These are phyloP conservation scores for Malacosoma neustria DNA, from an alignment of 2,888 invertebrate genomes.

Conservation along the genomic window DNA sequence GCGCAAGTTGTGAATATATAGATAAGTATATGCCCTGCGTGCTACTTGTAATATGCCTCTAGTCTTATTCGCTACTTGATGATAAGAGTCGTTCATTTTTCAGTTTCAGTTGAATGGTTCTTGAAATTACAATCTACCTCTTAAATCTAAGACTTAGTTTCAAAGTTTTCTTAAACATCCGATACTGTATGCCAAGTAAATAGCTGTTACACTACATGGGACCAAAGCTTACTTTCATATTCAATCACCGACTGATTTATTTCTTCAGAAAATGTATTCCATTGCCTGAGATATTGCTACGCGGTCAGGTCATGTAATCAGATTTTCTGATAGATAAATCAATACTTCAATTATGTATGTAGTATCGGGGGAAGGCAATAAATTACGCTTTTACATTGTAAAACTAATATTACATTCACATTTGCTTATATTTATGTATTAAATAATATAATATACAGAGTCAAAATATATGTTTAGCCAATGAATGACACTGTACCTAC, in stretches of 20 bases:
- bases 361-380: conserved; percentile 80
- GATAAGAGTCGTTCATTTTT: conserved; percentile 33
- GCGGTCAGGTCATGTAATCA: no score
- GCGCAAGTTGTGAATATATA: conserved; percentile 41
- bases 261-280: conserved; percentile 23
- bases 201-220: conserved; percentile 36
- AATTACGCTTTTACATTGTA: conserved; percentile 78
- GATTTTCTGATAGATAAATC: no score
- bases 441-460: conserved; percentile 3
- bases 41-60: conserved; percentile 49
- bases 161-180: conserved; percentile 27
- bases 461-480: not conserved
- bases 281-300: no score
- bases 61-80: conserved; percentile 36
- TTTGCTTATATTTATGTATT: conserved; percentile 9
- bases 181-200: conserved; percentile 23
- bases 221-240: conserved; percentile 44
- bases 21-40: conserved; percentile 42
- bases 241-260: conserved; percentile 29
- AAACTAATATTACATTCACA: conserved; percentile 42
- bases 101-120: conserved; percentile 49
- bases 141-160: conserved; percentile 53
- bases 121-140: conserved; percentile 73
- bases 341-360: no score
- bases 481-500: no score